Percentiles rank a stretch among this genome's conserved stretches.
These are phyloP conservation scores for Drosophila eugracilis DNA, from an alignment of 1,140 invertebrate species.

Conservation along the genomic window DNA sequence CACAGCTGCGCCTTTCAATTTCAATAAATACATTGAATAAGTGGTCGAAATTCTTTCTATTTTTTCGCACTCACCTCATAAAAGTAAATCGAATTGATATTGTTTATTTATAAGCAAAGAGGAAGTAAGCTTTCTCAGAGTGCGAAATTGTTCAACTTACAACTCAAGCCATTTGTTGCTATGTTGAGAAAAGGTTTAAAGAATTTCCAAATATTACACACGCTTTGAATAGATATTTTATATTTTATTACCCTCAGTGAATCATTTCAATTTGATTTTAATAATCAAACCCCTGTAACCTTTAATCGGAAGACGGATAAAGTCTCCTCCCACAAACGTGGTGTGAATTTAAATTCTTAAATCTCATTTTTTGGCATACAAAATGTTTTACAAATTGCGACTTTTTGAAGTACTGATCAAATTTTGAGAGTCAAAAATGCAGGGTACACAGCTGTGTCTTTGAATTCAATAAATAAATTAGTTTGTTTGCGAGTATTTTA, in stretches of 20 bases:
- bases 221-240: not conserved
- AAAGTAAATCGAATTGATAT: conserved; percentile 5
- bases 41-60: not conserved
- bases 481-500: conserved; percentile 9
- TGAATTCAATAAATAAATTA: conserved; percentile 59
- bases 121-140: not conserved
- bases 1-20: conserved; percentile 31
- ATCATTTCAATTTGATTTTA: conserved; percentile 5
- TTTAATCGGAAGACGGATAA: not conserved
- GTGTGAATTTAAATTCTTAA: not conserved
- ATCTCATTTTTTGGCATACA: not conserved
- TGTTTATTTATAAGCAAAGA: not conserved
- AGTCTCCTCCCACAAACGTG: not conserved
- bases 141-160: not conserved
- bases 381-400: conserved; percentile 3
- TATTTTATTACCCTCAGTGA: not conserved
- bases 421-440: conserved; percentile 37
- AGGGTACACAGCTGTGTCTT: conserved; percentile 24
- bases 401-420: conserved; percentile 17
- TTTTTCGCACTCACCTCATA: conserved; percentile 10
- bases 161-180: not conserved
- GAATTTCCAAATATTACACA: not conserved
- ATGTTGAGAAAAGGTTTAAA: too few species aligned
- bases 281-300: not conserved
- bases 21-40: conserved; percentile 44